Conservation (phyloP, 2,888 invertebrate genomes). For the Oligia strigilis region DNA sequence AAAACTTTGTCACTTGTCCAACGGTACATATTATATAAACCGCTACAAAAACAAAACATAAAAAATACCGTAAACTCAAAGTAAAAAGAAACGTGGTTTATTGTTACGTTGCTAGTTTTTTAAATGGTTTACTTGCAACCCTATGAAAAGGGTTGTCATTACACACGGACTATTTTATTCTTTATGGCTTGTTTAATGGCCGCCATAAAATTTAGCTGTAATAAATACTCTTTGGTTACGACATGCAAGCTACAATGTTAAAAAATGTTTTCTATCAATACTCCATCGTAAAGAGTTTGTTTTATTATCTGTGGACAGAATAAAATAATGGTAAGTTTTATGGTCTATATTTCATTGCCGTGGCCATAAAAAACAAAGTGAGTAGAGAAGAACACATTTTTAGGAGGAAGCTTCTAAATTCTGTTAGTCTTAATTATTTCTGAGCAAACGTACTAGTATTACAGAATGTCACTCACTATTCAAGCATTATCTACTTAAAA, state of each 20-base stretch:
- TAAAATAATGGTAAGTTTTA: slow-evolving; percentile 61
- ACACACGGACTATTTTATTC: slow-evolving; percentile 57
- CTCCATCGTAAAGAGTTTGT: slow-evolving; percentile 58
- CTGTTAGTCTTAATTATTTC: not conserved
- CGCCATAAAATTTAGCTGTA: slow-evolving; percentile 63
- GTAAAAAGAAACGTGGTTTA: slow-evolving; percentile 18
- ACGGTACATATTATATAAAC: slow-evolving; percentile 9
- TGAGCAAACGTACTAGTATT: not conserved
- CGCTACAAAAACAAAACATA: not conserved
- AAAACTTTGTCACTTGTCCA: not conserved
- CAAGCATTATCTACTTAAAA: too few species aligned
- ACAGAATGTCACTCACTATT: too few species aligned
- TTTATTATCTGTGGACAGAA: slow-evolving; percentile 64
- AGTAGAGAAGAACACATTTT: slow-evolving; percentile 4
- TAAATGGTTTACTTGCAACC: slow-evolving; percentile 63
- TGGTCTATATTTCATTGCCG: slow-evolving; percentile 55
- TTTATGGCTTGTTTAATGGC: slow-evolving; percentile 67
- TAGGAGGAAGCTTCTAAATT: not conserved
- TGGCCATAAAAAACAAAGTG: slow-evolving; percentile 38
- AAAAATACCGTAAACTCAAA: slow-evolving; percentile 42
- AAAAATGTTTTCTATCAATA: slow-evolving; percentile 56
- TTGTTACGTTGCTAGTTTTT: slow-evolving; percentile 34
- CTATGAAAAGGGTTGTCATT: slow-evolving; percentile 70
- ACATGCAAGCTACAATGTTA: slow-evolving; percentile 55
- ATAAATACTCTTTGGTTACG: slow-evolving; percentile 68